Evolutionary conservation across 2,888 invertebrate species (phyloP).

Genomic region (Lasius fuliginosus): DNA sequence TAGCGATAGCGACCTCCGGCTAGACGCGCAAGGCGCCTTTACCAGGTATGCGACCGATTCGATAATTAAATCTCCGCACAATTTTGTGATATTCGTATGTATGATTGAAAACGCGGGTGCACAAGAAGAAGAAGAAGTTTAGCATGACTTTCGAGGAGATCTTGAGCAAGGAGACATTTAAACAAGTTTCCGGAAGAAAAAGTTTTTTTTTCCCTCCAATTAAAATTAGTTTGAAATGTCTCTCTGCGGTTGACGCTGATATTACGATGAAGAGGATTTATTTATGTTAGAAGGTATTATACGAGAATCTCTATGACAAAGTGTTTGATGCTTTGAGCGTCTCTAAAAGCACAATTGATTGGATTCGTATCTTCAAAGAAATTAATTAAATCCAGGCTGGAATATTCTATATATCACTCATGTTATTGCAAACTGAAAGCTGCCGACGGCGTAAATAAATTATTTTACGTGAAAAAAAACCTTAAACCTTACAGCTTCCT

Average conservation of each 20-base stretch:
- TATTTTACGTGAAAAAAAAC: background rate
- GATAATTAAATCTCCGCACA: background rate
- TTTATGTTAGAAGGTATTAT: background rate
- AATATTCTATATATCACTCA: background rate
- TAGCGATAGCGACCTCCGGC: conserved; percentile 84
- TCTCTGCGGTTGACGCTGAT: background rate
- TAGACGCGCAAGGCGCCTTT: conserved; percentile 84
- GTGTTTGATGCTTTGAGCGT: background rate
- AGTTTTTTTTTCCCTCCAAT: background rate
- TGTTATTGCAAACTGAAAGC: background rate
- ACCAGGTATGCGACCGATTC: conserved; percentile 79
- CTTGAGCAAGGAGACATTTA: background rate
- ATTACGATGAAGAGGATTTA: background rate
- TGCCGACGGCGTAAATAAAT: background rate
- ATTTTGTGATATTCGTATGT: background rate
- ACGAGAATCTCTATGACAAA: background rate
- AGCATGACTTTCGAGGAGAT: background rate
- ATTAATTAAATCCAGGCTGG: background rate
- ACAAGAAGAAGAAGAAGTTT: background rate
- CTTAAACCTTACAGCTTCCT: background rate
- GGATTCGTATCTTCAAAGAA: background rate
- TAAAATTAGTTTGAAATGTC: background rate
- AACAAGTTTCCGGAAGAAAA: background rate
- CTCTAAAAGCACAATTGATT: background rate
- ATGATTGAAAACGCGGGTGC: background rate